A percentile compares a stretch with the other conserved stretches of the same genome.
Evolutionary conservation across 1,140 invertebrate species (phyloP).

Genomic region (Maniola jurtina): DNA sequence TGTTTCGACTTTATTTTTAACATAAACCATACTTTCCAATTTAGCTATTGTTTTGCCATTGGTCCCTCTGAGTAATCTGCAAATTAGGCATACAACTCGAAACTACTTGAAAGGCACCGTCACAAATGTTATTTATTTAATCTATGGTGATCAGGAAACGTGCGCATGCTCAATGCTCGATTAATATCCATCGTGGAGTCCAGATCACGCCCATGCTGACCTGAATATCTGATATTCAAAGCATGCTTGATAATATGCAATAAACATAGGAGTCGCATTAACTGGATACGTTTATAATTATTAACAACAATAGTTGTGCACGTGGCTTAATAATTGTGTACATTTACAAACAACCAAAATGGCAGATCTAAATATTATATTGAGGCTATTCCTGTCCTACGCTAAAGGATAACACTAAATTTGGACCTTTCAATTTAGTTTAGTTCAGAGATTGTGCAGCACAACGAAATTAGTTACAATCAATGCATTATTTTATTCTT

Average conservation of each 20-base stretch:
- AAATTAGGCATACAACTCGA: neutral
- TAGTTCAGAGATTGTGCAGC: too few relatives aligned
- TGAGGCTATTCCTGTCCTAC: too few relatives aligned
- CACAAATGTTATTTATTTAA: slow-evolving; percentile 3
- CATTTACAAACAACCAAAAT: too few relatives aligned
- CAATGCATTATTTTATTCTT: too few relatives aligned
- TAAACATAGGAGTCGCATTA: slow-evolving; percentile 11
- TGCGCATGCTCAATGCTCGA: slow-evolving; percentile 26
- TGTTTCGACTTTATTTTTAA: too few relatives aligned
- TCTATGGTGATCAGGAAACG: slow-evolving; percentile 33
- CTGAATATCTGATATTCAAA: slow-evolving; percentile 39
- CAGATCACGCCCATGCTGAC: slow-evolving; percentile 38
- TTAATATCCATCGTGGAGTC: slow-evolving; percentile 35
- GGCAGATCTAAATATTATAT: too few relatives aligned
- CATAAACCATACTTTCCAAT: too few relatives aligned
- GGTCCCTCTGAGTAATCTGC: neutral
- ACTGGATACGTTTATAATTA: neutral
- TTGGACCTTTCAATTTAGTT: too few relatives aligned
- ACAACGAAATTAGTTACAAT: too few relatives aligned
- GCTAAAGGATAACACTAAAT: too few relatives aligned
- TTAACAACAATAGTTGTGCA: neutral
- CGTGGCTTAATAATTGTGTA: too few relatives aligned
- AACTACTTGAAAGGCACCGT: neutral
- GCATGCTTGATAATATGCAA: slow-evolving; percentile 31
- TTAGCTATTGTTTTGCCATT: too few relatives aligned